Conservation (phyloP, 2,797 vertebrate genomes). For the Hephaestus fuliginosus region DNA sequence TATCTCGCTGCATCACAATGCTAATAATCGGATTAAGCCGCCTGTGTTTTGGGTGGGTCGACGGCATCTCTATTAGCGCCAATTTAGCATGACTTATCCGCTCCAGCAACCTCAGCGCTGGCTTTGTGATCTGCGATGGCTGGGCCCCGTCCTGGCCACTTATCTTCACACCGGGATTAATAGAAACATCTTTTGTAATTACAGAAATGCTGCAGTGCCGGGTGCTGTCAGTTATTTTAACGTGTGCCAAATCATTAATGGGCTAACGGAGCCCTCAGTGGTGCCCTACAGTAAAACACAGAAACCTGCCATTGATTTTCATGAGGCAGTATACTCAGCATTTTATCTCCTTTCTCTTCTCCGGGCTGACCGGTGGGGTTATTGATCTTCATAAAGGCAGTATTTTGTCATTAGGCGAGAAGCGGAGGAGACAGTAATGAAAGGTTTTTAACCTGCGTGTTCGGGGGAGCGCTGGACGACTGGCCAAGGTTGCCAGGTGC, state of each 20-base stretch:
- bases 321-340: slow-evolving; percentile 68
- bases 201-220: slow-evolving; percentile 68
- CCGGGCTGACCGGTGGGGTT: slow-evolving; percentile 66
- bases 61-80: slow-evolving; percentile 71
- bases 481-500: slow-evolving; percentile 72
- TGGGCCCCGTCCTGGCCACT: slow-evolving; percentile 59
- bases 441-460: slow-evolving; percentile 81
- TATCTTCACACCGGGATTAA: slow-evolving; percentile 81
- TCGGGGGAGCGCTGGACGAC: slow-evolving; percentile 52
- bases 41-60: slow-evolving; percentile 64
- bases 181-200: slow-evolving; percentile 81
- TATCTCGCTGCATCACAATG: slow-evolving; percentile 59
- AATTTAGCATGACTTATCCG: slow-evolving; percentile 77
- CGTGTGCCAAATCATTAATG: slow-evolving; percentile 79
- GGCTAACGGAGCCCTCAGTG: slow-evolving; percentile 71
- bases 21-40: slow-evolving; percentile 75
- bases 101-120: slow-evolving; percentile 56
- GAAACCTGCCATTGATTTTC: slow-evolving; percentile 82
- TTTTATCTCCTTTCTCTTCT: slow-evolving; percentile 72
- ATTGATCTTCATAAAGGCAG: slow-evolving; percentile 84
- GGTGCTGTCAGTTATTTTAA: slow-evolving; percentile 78
- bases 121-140: slow-evolving; percentile 64
- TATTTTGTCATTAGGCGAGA: slow-evolving; percentile 79
- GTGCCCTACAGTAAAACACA: slow-evolving; percentile 78
- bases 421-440: slow-evolving; percentile 79